Percentiles rank a stretch among this genome's conserved stretches.
These are phyloP conservation scores for Netelia fuscicornis DNA, from an alignment of 2,888 invertebrate species.

Conservation along the genomic window DNA sequence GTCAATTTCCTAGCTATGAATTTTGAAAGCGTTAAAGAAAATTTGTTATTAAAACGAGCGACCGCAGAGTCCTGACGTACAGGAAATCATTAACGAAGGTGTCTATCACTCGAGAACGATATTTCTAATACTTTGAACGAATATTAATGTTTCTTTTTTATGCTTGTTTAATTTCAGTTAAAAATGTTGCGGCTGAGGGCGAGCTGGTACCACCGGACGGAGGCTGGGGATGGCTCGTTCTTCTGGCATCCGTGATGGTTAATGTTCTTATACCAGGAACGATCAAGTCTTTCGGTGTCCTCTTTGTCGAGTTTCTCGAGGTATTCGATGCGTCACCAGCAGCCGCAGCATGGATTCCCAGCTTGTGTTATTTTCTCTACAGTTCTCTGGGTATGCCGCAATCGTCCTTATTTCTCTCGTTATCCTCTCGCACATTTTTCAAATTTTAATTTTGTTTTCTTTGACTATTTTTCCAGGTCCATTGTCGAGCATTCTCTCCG, in stretches of 20 bases:
- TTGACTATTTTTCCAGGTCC: slow-evolving; percentile 88
- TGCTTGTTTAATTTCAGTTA: slow-evolving; percentile 68
- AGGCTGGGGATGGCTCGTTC: slow-evolving; percentile 94
- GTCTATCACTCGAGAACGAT: not conserved
- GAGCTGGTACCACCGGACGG: slow-evolving; percentile 94
- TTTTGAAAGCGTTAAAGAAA: slow-evolving; percentile 14
- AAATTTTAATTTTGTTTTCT: slow-evolving; percentile 11
- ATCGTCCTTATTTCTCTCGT: not conserved
- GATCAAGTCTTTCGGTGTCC: slow-evolving; percentile 94
- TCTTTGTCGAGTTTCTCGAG: slow-evolving; percentile 93
- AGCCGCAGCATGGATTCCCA: slow-evolving; percentile 93
- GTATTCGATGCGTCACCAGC: slow-evolving; percentile 91
- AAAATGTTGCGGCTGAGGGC: slow-evolving; percentile 85
- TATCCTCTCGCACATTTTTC: slow-evolving; percentile 12
- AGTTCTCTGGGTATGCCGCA: slow-evolving; percentile 91
- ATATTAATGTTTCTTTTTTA: not conserved
- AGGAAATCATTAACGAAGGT: slow-evolving; percentile 62
- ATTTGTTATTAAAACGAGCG: slow-evolving; percentile 10
- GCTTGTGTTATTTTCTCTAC: slow-evolving; percentile 94
- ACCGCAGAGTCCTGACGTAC: not conserved
- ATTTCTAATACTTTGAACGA: not conserved
- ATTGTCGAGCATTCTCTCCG: slow-evolving; percentile 93
- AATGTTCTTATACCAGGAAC: slow-evolving; percentile 95
- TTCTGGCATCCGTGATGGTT: slow-evolving; percentile 90
- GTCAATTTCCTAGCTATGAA: slow-evolving; percentile 30